Base-by-base conservation (phyloP, 2,888 invertebrate species). In the Saturnia pavonia region DNA sequence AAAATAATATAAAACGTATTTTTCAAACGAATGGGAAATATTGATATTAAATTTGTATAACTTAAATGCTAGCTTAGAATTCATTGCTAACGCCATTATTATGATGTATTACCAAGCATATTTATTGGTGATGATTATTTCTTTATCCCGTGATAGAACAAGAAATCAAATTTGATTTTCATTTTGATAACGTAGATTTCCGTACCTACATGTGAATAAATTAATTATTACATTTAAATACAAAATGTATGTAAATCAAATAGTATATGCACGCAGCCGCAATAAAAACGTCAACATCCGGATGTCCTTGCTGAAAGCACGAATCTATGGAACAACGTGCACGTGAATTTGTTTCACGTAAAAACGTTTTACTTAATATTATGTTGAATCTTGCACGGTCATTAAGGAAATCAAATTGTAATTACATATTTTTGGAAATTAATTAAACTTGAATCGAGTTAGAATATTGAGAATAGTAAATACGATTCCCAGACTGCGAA, bases 251-350 rank as follows among this genome's bases (percentile, higher is more conserved):
- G 69, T 71, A 73, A 60, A 69, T 73, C 67, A 67, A 72, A 68
- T 65, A 40, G 25, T 16, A 57, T 60, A n/a, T 73, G 70, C 74
- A 76, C 73, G 75, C 74, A 69, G 63, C 71, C 67, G 63, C 73
- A 72, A 74, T 72, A 72, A 75, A 74, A 74, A 71, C 6, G n/a
- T 19, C 40, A 57, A 78, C 72, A 77, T 85, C 84, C 84, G 84
- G 75, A 71, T 80, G 80, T 78, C 85, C 85, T 85, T 83, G 84
- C 71, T 45, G 63, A 69, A 73, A 74, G 75, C 85, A 85, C 82
- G 81, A 80, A 70, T 71, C 71, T 19, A 40, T 9, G 14, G 40
- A 65, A 60, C 27, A 60, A 60, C 40, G 40, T 65, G n/a, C 11
- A 40, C 34, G 11, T 65, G 12, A 40, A 65, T 65, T 40, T 40